These are phyloP conservation scores for Marisa cornuarietis DNA, from an alignment of 1,140 invertebrate species.

Conservation along the genomic window DNA sequence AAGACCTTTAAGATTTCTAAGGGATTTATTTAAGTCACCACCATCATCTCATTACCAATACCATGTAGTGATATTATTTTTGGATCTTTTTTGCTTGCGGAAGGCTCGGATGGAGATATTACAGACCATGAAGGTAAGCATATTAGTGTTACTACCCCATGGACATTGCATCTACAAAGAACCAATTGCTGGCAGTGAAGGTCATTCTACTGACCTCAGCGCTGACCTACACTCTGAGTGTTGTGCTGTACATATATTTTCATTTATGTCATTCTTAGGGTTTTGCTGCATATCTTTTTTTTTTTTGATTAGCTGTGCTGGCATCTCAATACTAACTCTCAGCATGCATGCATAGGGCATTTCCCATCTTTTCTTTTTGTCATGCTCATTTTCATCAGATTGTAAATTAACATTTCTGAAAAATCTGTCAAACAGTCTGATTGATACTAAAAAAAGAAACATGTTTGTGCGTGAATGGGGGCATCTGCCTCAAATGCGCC, in stretches of 20 bases:
- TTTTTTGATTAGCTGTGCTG: too few relatives aligned
- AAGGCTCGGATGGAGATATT: constrained; percentile 52
- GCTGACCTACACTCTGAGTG: not conserved
- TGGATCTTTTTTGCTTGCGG: constrained; percentile 28
- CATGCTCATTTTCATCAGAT: not conserved
- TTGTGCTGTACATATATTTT: constrained; percentile 1
- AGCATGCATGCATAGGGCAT: not conserved
- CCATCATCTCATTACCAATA: not conserved
- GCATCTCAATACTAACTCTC: not conserved
- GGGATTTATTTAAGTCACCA: too few relatives aligned
- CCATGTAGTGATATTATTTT: not conserved
- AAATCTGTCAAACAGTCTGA: too few relatives aligned
- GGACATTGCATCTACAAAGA: too few relatives aligned
- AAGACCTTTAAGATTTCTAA: too few relatives aligned
- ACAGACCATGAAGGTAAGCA: constrained; percentile 53
- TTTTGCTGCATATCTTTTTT: not conserved
- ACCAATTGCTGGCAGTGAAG: not conserved
- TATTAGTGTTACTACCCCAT: too few relatives aligned
- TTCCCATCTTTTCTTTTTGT: constrained; percentile 22
- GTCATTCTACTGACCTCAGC: not conserved
- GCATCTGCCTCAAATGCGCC: too few relatives aligned
- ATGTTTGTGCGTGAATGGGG: too few relatives aligned
- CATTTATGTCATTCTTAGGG: not conserved
- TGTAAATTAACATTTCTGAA: too few relatives aligned
- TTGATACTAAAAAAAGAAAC: too few relatives aligned